Conservation (phyloP, 2,888 invertebrate species). For the Dicycla oo region DNA sequence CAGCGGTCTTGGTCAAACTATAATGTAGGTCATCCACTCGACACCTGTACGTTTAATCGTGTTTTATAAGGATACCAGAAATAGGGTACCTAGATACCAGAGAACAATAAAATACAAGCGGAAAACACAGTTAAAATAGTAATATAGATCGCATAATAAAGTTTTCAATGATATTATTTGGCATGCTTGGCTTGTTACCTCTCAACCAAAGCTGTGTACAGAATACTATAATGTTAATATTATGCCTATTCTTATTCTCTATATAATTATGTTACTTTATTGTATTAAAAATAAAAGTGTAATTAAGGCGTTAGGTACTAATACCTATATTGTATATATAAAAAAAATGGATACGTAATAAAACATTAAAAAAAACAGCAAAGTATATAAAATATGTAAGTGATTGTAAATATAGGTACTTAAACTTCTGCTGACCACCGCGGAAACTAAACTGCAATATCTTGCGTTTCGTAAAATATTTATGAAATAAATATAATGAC, state of each 20-base stretch:
- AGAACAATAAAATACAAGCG: neutral
- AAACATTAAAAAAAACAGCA: conserved; percentile 30
- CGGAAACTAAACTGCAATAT: conserved; percentile 43
- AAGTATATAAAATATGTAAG: conserved; percentile 44
- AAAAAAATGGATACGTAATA: conserved; percentile 49
- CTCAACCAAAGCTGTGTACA: conserved; percentile 39
- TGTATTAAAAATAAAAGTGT: conserved; percentile 41
- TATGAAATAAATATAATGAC: conserved; percentile 53
- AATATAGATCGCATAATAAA: neutral
- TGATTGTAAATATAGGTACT: conserved; percentile 58
- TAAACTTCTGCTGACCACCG: conserved; percentile 41
- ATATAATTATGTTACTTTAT: conserved; percentile 30
- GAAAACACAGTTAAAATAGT: neutral
- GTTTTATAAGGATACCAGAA: neutral
- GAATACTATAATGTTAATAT: conserved; percentile 34
- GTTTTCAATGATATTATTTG: conserved; percentile 2
- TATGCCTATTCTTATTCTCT: conserved; percentile 7
- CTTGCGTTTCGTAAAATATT: conserved; percentile 38
- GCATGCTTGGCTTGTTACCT: conserved; percentile 18
- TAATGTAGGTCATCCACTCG: too few species aligned
- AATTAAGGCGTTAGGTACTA: conserved; percentile 51
- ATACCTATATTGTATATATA: conserved; percentile 64
- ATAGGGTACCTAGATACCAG: conserved; percentile 19
- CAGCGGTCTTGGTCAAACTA: too few species aligned
- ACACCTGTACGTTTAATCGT: too few species aligned